A percentile compares a stretch with the other conserved stretches of the same genome.
Evolutionary conservation across 2,113 vertebrate species (phyloP).

Genomic region (Anolis sagrei): DNA sequence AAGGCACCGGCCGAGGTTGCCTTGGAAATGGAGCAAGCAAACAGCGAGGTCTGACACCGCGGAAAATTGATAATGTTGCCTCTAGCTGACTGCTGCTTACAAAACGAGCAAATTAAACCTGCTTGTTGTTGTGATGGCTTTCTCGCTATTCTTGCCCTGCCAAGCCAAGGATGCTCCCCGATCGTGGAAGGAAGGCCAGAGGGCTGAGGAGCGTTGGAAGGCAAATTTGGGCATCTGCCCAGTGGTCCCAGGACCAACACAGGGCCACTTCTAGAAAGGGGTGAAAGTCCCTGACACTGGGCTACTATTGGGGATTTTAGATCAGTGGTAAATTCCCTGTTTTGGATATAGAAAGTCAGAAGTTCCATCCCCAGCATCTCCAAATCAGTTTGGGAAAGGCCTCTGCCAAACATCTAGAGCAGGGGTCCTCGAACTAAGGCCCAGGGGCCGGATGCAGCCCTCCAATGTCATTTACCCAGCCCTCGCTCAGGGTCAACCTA

Average conservation of each 20-base stretch:
- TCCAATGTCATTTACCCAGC: too few species aligned
- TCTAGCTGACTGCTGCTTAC: background rate
- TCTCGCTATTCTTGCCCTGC: background rate
- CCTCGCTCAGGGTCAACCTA: too few species aligned
- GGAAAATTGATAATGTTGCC: background rate
- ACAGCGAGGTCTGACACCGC: background rate
- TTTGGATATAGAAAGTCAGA: too few species aligned
- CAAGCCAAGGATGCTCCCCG: background rate
- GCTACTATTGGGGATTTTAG: background rate
- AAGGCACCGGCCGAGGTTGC: background rate
- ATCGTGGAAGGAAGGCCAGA: background rate
- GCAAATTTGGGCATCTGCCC: background rate
- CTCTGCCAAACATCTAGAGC: too few species aligned
- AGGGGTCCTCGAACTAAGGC: too few species aligned
- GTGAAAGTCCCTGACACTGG: background rate
- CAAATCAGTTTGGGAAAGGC: too few species aligned
- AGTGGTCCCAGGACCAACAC: too few species aligned
- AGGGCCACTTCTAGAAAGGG: background rate
- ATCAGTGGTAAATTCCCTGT: too few species aligned
- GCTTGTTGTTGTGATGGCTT: background rate
- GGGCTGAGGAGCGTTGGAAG: background rate
- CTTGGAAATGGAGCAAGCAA: background rate
- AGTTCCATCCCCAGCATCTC: background rate
- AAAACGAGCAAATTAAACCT: slow-evolving; percentile 9
- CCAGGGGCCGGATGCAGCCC: too few species aligned